A percentile compares a stretch with the other conserved stretches of the same genome.
phyloP scores from a whole-genome alignment of 2,113 vertebrate species.

The Notiomystis cincta region DNA sequence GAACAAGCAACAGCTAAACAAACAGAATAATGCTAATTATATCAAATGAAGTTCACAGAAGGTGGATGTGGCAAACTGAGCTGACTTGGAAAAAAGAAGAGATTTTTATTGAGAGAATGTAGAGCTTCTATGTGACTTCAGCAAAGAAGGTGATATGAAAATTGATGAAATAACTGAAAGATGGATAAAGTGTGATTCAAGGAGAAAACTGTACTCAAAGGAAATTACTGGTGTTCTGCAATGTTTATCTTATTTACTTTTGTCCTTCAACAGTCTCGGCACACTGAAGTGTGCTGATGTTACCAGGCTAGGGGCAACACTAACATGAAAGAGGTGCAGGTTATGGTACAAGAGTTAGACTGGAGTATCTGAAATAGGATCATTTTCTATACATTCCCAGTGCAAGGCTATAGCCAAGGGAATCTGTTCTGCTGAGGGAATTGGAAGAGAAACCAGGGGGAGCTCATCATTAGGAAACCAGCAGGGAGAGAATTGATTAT shows the following conservation, averaged over 20 bases:
- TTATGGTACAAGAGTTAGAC: background rate
- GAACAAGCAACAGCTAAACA: background rate
- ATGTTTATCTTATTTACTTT: background rate
- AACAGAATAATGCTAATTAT: background rate
- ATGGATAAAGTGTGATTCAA: background rate
- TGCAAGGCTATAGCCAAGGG: background rate
- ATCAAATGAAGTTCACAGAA: background rate
- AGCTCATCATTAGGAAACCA: background rate
- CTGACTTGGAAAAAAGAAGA: background rate
- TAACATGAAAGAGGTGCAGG: background rate
- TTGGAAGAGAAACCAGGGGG: background rate
- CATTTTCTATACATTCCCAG: background rate
- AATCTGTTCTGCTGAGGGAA: background rate
- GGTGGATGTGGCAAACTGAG: background rate
- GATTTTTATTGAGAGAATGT: background rate
- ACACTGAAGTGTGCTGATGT: background rate
- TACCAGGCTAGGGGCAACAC: background rate
- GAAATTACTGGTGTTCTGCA: background rate
- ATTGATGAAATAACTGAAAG: background rate
- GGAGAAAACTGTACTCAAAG: background rate
- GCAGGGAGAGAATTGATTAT: background rate
- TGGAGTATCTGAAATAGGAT: background rate
- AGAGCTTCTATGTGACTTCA: background rate
- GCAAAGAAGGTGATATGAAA: background rate
- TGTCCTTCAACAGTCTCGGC: background rate